Base-by-base conservation (phyloP, 1,140 invertebrate genomes). In the Diabrotica undecimpunctata region DNA sequence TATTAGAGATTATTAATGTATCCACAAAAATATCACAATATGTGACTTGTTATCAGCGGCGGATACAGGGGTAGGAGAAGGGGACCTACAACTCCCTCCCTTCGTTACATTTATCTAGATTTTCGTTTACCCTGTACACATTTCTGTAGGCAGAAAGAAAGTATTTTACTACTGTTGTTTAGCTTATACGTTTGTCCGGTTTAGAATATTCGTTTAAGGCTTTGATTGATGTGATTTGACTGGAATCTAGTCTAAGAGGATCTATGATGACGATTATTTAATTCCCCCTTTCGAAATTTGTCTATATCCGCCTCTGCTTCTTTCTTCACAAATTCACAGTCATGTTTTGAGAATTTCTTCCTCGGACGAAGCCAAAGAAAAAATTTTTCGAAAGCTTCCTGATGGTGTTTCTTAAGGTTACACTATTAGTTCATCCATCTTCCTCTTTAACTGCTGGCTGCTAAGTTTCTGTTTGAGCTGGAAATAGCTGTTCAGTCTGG, bases 381-480 rank as follows among this genome's bases (percentile, higher is more conserved):
- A 14, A 35, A 9, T 61, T 25, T 12, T 11, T 36, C 5, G 7
- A 12, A 61, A n/a, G 37, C 9, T 11, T 38, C 5, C 41, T 14
- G 13, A 25, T 4, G 25, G 25, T 25, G 1, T 25, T 13, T 55
- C 54, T 62, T 64, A 38, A 6, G n/a, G 11, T 61, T 53, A 66
- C 13, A 58, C 58, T 51, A 50, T 62, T 36, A 41, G 68, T 50
- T 50, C 65, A 13, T 68, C 68, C 61, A 70, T 67, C 64, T 71
- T 72, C 66, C 69, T 68, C 52, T 70, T 69, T 11, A 67, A 64
- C 38, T 70, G 66, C 52, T 61, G 37, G 59, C 59, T 66, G 51
- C 64, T 64, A 7, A 83, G 81, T 72, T 83, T 82, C 71, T 82
- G 78, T 71, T 83, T 83, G 50, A 81, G 78, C 5, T 80, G 74